Base-by-base conservation (phyloP, 30 jellyfish, hydroid and myxozoan genomes). In the Aurelia coerulea region DNA sequence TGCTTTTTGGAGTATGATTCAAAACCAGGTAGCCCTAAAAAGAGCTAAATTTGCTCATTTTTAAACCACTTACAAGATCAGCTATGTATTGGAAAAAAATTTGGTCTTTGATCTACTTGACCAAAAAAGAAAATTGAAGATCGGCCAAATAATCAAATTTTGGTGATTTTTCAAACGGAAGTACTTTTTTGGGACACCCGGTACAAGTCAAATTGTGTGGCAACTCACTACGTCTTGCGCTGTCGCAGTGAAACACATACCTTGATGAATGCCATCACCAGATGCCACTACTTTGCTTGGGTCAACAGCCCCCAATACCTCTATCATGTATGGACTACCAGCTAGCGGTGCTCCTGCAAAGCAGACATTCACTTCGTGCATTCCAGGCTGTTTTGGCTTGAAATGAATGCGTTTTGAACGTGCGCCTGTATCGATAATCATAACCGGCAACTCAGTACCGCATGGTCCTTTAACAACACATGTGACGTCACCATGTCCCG, bases 401-500 rank as follows among this genome's bases (percentile, higher is more conserved):
- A 95, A 95, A 17, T 56, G 79, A 10, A 95, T 72, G 51, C 87
- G 97, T 72, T 84, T 85, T 52, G 89, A 49, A 34, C 68, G 52
- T 46, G 56, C 32, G 16, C 92, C 81, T 53, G 63, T 68, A 46
- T 90, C 85, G 41, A 74, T 81, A 2, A 95, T 86, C 78, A 78
- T 70, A 58, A 87, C 85, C 7, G 99, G 99, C 62, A 95, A 74
- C 84, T 90, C 97, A 39, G 53, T 53, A 16, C 96, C 98, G 58
- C 79, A 77, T 2, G 99, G 99, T 56, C 96, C 96, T 17, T 62
- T 77, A n/a, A 95, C 98, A 8, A 59, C 53, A 74, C 98, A 80
- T 16, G 74, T 75, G 4, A 95, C 65, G 13, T 95, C 99, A 12
- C 99, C 99, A 10, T 66, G 86, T 32, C 99, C 99, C 5, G 99